Percentiles rank a stretch among this genome's conserved stretches.
Evolutionary conservation across 2,113 vertebrate genomes (phyloP).

Genomic region (Fukomys damarensis): DNA sequence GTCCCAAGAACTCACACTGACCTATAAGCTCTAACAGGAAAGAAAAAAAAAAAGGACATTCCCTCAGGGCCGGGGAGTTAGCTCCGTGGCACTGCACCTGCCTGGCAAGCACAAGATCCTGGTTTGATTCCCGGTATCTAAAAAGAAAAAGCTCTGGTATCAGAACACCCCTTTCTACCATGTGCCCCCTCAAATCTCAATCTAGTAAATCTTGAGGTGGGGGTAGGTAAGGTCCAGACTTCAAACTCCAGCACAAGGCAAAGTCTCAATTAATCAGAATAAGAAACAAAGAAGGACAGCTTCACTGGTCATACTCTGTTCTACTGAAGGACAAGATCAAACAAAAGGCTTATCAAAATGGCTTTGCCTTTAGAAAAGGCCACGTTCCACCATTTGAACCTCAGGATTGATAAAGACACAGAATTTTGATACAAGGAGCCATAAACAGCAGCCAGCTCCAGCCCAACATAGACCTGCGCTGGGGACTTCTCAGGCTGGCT

Average conservation of each 20-base stretch:
- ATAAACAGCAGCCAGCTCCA: background rate
- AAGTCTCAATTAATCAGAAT: background rate
- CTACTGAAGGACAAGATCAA: background rate
- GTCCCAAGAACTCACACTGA: background rate
- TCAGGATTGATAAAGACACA: background rate
- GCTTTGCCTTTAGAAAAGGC: slow-evolving; percentile 46
- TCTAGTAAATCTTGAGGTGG: background rate
- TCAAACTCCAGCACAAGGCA: background rate
- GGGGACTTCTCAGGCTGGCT: background rate
- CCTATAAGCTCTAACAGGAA: background rate
- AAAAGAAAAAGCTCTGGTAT: no score
- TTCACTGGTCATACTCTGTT: background rate
- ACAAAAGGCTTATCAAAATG: background rate
- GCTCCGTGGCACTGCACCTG: no score
- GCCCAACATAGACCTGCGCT: background rate
- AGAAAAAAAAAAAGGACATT: no score
- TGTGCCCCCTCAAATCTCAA: background rate
- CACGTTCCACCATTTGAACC: background rate
- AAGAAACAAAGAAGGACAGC: background rate
- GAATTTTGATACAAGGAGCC: background rate
- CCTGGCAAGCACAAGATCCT: no score
- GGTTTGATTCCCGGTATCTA: no score
- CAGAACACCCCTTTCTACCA: background rate
- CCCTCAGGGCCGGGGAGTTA: no score
- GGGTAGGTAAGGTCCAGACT: background rate